Evolutionary conservation across 1,140 invertebrate species (phyloP), one percentile per base, ranked within the genome.

Genomic region (Mycetomoellerius zeteki): DNA sequence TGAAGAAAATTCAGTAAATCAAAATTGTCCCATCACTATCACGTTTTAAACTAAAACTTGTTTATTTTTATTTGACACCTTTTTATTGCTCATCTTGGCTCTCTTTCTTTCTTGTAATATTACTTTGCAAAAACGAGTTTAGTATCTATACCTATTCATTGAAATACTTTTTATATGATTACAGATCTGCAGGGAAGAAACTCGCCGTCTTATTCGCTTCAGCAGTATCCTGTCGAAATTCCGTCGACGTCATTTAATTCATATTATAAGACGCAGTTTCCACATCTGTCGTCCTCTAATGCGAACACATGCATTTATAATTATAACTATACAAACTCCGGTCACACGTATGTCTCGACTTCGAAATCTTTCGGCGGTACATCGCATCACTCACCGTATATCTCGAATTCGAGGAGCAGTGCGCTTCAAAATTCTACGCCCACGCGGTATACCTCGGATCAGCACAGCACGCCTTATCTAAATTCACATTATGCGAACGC

Each of bases 251-350:
- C 94, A 3, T 95, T 93, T 33, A 95, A 94, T 89, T 92, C 93
- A 1, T 95, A 93, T 62, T 95, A 95, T 73, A 93, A 93, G 72
- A 90, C 94, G 2, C 92, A 94, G 43, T 95, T 85, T 58, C 92
- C 94, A 16, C 94, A 93, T 64, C 94, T 91, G 85, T 95, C 94
- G 43, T 93, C 95, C n/a, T 88, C 93, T 0, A 93, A 92, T 77
- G 88, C 91, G 12, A 95, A 93, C 75, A 88, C 94, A 14, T 86
- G 91, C 72, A 91, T 91, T 84, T 95, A 94, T 69, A 94, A 93
- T 80, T 95, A 94, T 30, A 95, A 95, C 86, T 95, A 95, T 65
- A 94, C 92, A 6, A 94, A 93, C 67, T 92, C 94, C 0, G 82
- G 90, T 27, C 92, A 87, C 33, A 89, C 90, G 4, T 94, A 93